These are phyloP conservation scores for Varanus salvator DNA, from an alignment of 2,113 vertebrate species.

Conservation along the genomic window DNA sequence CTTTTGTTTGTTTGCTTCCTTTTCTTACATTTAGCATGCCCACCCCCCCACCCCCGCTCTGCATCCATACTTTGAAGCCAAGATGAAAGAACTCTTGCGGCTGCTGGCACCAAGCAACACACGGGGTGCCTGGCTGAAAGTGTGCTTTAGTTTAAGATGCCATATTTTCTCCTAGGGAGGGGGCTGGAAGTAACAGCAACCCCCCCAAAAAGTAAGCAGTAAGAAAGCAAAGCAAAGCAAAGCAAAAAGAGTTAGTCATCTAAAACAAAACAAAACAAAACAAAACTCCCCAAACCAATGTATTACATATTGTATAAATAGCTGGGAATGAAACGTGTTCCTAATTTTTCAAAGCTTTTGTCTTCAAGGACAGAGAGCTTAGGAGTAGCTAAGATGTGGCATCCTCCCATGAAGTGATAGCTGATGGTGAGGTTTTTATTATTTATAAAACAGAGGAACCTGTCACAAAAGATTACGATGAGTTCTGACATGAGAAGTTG, in stretches of 20 bases:
- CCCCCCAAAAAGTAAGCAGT: constrained; percentile 25
- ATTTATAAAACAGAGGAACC: constrained; percentile 71
- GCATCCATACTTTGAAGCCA: constrained; percentile 79
- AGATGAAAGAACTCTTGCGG: constrained; percentile 83
- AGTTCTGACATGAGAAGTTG: constrained; percentile 65
- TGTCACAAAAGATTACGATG: constrained; percentile 61
- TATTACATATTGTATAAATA: constrained; percentile 66
- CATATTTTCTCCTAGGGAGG: constrained; percentile 61
- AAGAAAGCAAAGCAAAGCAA: too few relatives aligned
- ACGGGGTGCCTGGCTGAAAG: constrained; percentile 71
- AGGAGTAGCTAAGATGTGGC: constrained; percentile 72
- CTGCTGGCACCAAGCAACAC: constrained; percentile 76
- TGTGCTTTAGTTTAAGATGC: constrained; percentile 86
- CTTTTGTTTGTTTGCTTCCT: constrained; percentile 81
- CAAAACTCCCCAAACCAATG: constrained; percentile 43
- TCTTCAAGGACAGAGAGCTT: constrained; percentile 71
- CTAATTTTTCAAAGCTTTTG: constrained; percentile 78
- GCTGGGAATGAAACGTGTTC: constrained; percentile 73
- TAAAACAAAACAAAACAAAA: constrained; percentile 56
- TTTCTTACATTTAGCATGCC: constrained; percentile 71
- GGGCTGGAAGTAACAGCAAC: constrained; percentile 29
- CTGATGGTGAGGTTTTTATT: constrained; percentile 62
- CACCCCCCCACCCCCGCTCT: constrained; percentile 62
- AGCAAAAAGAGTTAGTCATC: constrained; percentile 70
- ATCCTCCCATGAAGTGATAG: constrained; percentile 64